Conservation (phyloP, 2,888 invertebrate species). For the Apotomis capreana region DNA sequence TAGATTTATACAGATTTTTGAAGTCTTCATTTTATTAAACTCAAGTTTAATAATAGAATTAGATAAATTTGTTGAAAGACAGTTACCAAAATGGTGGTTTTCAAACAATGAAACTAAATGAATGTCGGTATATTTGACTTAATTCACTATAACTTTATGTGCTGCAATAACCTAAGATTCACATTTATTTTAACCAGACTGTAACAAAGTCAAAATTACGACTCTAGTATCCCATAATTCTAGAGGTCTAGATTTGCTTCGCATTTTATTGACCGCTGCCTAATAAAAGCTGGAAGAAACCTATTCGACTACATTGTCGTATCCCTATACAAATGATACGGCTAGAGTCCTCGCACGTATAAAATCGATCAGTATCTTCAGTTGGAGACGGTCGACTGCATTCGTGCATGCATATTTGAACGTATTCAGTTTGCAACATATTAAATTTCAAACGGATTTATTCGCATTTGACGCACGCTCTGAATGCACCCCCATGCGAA, state of each 20-base stretch:
- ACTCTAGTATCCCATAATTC: conserved; percentile 1
- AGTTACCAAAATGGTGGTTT: too few relatives aligned
- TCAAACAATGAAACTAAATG: too few relatives aligned
- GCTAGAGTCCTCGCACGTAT: conserved; percentile 41
- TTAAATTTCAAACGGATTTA: conserved; percentile 75
- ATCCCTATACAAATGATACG: conserved; percentile 35
- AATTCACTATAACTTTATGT: not conserved
- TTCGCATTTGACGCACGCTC: conserved; percentile 59
- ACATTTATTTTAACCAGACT: not conserved
- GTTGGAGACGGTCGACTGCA: conserved; percentile 49
- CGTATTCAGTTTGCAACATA: conserved; percentile 64
- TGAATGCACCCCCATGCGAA: conserved; percentile 49
- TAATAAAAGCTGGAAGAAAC: conserved; percentile 38
- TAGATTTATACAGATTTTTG: too few relatives aligned
- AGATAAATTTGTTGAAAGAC: too few relatives aligned
- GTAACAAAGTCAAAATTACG: conserved; percentile 15
- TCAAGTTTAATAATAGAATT: too few relatives aligned
- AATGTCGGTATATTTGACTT: too few relatives aligned
- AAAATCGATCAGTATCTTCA: conserved; percentile 52
- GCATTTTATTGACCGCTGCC: conserved; percentile 32
- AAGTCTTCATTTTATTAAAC: too few relatives aligned
- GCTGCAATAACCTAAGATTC: not conserved
- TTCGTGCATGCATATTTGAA: conserved; percentile 57
- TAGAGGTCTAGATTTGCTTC: not conserved
- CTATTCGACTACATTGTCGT: conserved; percentile 33